Percentiles rank a stretch among this genome's conserved stretches.
phyloP scores from a whole-genome alignment of 1,140 invertebrate genomes.

The Meloidogyne exigua region DNA sequence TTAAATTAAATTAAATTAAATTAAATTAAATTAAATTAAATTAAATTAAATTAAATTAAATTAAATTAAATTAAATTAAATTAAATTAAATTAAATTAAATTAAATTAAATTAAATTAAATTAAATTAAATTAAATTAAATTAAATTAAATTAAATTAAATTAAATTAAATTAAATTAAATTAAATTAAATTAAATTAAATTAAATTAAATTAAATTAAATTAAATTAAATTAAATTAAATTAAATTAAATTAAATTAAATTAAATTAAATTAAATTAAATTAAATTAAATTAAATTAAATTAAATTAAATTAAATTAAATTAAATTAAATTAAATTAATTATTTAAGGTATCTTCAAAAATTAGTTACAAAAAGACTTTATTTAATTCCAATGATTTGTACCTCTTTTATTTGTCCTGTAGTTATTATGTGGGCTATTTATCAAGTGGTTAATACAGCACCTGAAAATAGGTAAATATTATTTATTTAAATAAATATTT shows the following conservation, averaged over 20 bases:
- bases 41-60: not conserved
- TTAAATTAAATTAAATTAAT: not conserved
- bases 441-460: conserved; percentile 1
- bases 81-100: not conserved
- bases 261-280: not conserved
- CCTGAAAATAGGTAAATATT: not conserved
- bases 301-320: not conserved
- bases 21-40: not conserved
- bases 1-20: not conserved
- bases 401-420: not conserved
- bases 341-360: not conserved
- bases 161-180: not conserved
- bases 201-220: not conserved
- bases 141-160: not conserved
- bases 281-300: not conserved
- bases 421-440: conserved; percentile 6
- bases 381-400: conserved; percentile 12
- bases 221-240: not conserved
- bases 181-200: not conserved
- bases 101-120: not conserved
- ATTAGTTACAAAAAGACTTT: not conserved
- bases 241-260: not conserved
- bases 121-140: not conserved
- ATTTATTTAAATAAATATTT: no score
- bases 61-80: not conserved